Percentiles rank a stretch among this genome's conserved stretches.
phyloP scores from a whole-genome alignment of 2,113 vertebrate genomes.

The Passerina amoena region DNA sequence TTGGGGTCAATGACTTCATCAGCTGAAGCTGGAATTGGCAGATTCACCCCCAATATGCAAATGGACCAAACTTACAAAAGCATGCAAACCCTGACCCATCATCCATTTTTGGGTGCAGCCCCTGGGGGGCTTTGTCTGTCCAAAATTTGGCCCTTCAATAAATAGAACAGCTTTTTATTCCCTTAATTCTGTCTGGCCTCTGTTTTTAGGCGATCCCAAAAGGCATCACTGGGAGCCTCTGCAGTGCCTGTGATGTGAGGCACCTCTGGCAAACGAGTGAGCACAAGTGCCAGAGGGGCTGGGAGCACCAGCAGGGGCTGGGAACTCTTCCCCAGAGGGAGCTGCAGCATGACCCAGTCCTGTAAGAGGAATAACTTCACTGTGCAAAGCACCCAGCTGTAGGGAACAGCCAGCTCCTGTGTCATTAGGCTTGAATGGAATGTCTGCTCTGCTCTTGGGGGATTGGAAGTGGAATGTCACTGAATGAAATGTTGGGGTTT shows the following conservation, averaged over 20 bases:
- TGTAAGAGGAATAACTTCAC: not conserved
- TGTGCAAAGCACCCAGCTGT: not conserved
- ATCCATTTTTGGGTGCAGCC: not conserved
- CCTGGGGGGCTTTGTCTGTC: not conserved
- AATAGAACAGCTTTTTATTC: not conserved
- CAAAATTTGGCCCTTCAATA: not conserved
- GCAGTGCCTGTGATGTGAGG: not conserved
- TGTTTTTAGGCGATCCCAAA: not conserved
- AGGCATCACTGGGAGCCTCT: not conserved
- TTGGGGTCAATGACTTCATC: not conserved
- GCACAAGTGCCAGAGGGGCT: not conserved
- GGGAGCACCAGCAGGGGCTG: not conserved
- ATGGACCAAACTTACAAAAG: not conserved
- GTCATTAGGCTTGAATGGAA: not conserved
- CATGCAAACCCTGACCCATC: rapidly evolving
- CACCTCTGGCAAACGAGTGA: not conserved
- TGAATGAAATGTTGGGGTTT: not conserved
- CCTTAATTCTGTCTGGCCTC: not conserved
- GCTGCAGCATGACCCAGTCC: not conserved
- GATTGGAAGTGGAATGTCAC: not conserved
- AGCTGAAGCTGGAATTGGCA: not conserved
- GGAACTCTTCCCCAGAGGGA: not conserved
- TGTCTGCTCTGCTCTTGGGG: constrained; percentile 2
- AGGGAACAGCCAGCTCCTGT: constrained; percentile 12
- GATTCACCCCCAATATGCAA: not conserved